Percentiles rank a stretch among this genome's conserved stretches.
phyloP scores from a whole-genome alignment of 30 jellyfish, hydroid and myxozoan species.

The Hydractinia echinata region DNA sequence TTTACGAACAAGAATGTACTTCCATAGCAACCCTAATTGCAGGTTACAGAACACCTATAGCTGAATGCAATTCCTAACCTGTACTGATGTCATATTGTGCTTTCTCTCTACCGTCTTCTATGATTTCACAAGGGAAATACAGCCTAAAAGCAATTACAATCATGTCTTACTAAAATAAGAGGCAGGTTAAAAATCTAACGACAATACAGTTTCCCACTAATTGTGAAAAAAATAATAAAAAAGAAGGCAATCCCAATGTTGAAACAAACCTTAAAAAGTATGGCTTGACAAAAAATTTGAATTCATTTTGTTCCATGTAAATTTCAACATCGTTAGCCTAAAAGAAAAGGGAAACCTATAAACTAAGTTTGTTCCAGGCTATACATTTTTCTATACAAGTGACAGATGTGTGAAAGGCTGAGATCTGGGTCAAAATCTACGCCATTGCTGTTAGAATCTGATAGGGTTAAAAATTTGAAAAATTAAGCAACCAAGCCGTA shows the following conservation, averaged over 20 bases:
- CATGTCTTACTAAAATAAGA: too few relatives aligned
- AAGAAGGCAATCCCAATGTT: neutral
- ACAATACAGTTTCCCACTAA: neutral
- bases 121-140: slow-evolving; percentile 32
- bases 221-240: neutral
- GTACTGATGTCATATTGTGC: slow-evolving; percentile 39
- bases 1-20: too few relatives aligned
- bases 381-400: neutral
- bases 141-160: slow-evolving; percentile 27
- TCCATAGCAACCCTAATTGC: too few relatives aligned
- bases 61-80: neutral
- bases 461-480: too few relatives aligned
- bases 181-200: too few relatives aligned
- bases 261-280: slow-evolving; percentile 40
- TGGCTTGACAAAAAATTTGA: slow-evolving; percentile 44
- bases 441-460: neutral
- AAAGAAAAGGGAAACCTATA: neutral
- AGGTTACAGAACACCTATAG: too few relatives aligned
- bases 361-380: neutral
- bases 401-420: neutral
- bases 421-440: neutral
- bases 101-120: slow-evolving; percentile 26
- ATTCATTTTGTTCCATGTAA: slow-evolving; percentile 28
- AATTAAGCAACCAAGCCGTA: neutral
- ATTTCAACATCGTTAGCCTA: slow-evolving; percentile 55